Base-by-base conservation (phyloP, 2,888 invertebrate species). In the Aromia moschata region DNA sequence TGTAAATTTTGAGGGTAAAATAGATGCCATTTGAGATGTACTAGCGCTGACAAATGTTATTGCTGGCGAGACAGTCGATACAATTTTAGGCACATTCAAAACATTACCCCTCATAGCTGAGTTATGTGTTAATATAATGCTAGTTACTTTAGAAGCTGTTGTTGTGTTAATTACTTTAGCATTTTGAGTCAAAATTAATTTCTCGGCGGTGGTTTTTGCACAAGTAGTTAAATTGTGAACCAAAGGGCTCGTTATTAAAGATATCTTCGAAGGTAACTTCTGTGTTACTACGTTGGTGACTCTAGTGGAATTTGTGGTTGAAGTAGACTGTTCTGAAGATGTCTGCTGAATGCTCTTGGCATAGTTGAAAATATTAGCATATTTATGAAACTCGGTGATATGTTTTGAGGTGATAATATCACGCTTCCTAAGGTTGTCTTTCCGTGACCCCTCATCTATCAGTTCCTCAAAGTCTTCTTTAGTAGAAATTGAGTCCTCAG, bases 401-500 rank as follows among this genome's bases (percentile, higher is more conserved):
- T 77, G 79, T 62, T 77, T 77, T 1, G 77, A 64, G 33, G 71
- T 71, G 9, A 72, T 66, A 12, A 74, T 58, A 40, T 79, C 77
- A 9, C 73, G 72, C 59, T 79, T 80, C 20, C 77, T 62, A 7
- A 78, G 67, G 58, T 79, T 77, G 33, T 87, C 86, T 61, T 85
- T 85, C 0, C 84, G 82, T 59, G 85, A 84, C 0, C 86, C 86
- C 66, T 86, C 84, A 65, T 88, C 87, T 33, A 88, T 88, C 14
- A 88, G 76, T 63, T 87, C 86, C 70, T 88, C 87, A 68, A 87
- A 88, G 73, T 88, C 88, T 76, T 87, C 87, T 65, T 86, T 86
- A 0, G 88, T 87, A 0, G 86, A 84, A 58, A 88, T 85, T 64
- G 85, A 84, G 68, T 87, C 87, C 67, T 88, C 87, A 0, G 87